These are phyloP conservation scores for Drosophila kuntzei DNA, from an alignment of 2,888 invertebrate genomes.

Conservation along the genomic window DNA sequence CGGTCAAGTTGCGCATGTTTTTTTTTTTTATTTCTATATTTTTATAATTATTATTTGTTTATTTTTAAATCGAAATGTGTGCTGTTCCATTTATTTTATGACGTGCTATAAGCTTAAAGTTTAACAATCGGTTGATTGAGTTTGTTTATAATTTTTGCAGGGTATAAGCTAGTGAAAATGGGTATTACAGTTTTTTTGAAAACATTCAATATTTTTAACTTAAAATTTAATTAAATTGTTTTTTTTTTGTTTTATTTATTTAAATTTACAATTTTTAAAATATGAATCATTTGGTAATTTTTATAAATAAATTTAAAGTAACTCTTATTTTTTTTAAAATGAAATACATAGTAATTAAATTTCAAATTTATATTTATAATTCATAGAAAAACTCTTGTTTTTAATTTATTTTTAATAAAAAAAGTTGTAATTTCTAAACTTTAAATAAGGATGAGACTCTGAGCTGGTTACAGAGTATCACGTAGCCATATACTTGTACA, in stretches of 20 bases:
- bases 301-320: too few species aligned
- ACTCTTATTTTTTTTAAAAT: background rate
- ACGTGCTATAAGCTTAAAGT: constrained; percentile 32
- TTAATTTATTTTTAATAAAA: too few species aligned
- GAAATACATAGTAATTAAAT: background rate
- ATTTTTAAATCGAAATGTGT: constrained; percentile 20
- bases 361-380: too few species aligned
- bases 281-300: too few species aligned
- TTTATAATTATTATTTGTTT: constrained; percentile 18
- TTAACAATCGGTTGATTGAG: background rate
- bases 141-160: background rate
- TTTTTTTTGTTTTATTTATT: too few species aligned
- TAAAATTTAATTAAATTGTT: too few species aligned
- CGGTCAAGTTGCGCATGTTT: constrained; percentile 27
- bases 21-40: constrained; percentile 14
- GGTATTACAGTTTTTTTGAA: background rate
- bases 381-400: too few species aligned
- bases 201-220: too few species aligned
- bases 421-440: too few species aligned
- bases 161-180: background rate
- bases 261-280: too few species aligned
- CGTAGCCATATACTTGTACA: background rate
- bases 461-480: background rate
- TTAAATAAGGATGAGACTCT: background rate
- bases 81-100: constrained; percentile 52